Conservation (phyloP, 2,113 vertebrate species). For the Lycocorax pyrrhopterus region DNA sequence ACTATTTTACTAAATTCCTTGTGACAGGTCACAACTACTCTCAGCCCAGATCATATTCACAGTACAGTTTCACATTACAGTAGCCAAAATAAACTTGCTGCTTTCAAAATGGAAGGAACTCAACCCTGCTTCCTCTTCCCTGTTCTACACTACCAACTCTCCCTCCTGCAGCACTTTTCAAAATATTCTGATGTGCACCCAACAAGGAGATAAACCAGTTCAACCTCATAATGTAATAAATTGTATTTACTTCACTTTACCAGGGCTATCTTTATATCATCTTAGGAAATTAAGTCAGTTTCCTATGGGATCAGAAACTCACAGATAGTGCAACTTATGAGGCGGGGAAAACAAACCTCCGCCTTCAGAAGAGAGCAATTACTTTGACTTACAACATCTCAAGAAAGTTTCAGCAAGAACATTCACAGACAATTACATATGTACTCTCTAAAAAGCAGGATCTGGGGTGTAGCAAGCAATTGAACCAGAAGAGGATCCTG, state of each 20-base stretch:
- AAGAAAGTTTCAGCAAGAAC: neutral
- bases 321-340: neutral
- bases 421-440: neutral
- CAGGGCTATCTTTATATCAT: neutral
- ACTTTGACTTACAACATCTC: neutral
- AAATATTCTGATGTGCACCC: neutral
- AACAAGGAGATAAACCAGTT: neutral
- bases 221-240: neutral
- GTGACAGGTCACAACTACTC: neutral
- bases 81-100: constrained; percentile 49
- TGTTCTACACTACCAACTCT: neutral
- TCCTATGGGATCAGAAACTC: neutral
- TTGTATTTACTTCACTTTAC: neutral
- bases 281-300: neutral
- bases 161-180: neutral
- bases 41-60: neutral
- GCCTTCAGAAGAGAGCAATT: neutral
- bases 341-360: neutral
- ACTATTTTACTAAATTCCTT: neutral
- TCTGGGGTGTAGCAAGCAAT: neutral
- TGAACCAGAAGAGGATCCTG: neutral
- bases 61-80: constrained; percentile 49
- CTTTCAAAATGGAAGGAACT: constrained; percentile 59
- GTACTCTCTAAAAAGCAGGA: neutral
- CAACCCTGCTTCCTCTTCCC: constrained; percentile 19